Conservation (phyloP, 2,888 invertebrate species). For the Campoplex capitator region DNA sequence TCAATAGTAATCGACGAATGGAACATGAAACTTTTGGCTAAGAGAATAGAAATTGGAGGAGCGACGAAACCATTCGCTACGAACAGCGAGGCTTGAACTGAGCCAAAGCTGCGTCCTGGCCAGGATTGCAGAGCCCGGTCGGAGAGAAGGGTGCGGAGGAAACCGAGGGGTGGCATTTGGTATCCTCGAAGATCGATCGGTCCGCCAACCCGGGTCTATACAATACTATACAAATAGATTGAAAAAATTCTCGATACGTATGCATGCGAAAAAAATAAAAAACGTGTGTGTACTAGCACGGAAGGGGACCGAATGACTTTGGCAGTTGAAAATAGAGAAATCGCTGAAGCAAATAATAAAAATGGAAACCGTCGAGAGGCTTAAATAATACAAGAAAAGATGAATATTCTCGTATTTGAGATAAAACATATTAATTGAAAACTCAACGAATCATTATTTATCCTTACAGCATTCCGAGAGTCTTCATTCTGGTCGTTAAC, state of each 20-base stretch:
- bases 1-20: background rate
- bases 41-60: constrained; percentile 48
- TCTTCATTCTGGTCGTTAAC: constrained; percentile 7
- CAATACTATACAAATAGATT: constrained; percentile 23
- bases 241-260: background rate
- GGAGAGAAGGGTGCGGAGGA: constrained; percentile 72
- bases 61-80: constrained; percentile 76
- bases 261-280: background rate
- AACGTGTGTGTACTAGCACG: background rate
- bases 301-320: background rate
- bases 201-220: constrained; percentile 29
- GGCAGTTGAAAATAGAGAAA: background rate
- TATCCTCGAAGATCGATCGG: constrained; percentile 74
- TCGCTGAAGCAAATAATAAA: background rate
- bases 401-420: background rate
- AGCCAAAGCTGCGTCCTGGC: constrained; percentile 82
- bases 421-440: background rate
- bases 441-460: background rate
- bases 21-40: background rate
- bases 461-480: constrained; percentile 25
- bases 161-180: constrained; percentile 76
- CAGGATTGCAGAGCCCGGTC: constrained; percentile 81
- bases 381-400: background rate
- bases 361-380: background rate
- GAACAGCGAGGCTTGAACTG: constrained; percentile 81